A percentile compares a stretch with the other conserved stretches of the same genome.
These are phyloP conservation scores for Drosophila sechellia DNA, from an alignment of 1,140 invertebrate species.

Conservation along the genomic window DNA sequence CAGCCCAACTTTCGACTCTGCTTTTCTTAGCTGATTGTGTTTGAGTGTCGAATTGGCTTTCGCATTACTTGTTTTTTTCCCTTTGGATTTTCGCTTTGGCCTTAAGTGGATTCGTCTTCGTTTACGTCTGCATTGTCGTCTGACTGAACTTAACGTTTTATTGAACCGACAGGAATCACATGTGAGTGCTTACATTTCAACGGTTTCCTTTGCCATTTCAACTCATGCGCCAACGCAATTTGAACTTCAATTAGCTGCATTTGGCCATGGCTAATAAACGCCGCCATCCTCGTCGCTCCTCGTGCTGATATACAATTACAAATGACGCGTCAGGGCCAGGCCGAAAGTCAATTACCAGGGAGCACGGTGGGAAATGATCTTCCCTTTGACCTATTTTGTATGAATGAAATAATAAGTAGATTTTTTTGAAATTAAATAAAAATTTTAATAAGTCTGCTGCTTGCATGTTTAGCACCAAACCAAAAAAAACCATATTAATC, in stretches of 20 bases:
- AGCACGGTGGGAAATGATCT: conserved; percentile 3
- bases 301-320: conserved; percentile 73
- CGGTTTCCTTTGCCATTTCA: conserved; percentile 59
- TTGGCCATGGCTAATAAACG: conserved; percentile 65
- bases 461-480: too few relatives aligned
- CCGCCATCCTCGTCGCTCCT: conserved; percentile 19
- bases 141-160: conserved; percentile 48
- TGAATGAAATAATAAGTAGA: background rate
- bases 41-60: conserved; percentile 79
- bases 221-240: conserved; percentile 57
- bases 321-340: conserved; percentile 79
- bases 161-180: conserved; percentile 58
- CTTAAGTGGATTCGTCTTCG: conserved; percentile 74
- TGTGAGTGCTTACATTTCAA: conserved; percentile 67
- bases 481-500: too few relatives aligned
- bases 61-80: conserved; percentile 31
- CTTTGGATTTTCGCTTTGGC: conserved; percentile 41
- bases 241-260: conserved; percentile 81
- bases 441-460: too few relatives aligned
- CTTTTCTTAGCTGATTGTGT: conserved; percentile 61
- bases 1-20: conserved; percentile 37
- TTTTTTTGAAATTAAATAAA: too few relatives aligned
- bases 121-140: conserved; percentile 56
- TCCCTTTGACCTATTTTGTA: background rate
- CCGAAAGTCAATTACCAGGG: conserved; percentile 77